These are phyloP conservation scores for Calameuta filiformis DNA, from an alignment of 2,888 invertebrate species.

Conservation along the genomic window DNA sequence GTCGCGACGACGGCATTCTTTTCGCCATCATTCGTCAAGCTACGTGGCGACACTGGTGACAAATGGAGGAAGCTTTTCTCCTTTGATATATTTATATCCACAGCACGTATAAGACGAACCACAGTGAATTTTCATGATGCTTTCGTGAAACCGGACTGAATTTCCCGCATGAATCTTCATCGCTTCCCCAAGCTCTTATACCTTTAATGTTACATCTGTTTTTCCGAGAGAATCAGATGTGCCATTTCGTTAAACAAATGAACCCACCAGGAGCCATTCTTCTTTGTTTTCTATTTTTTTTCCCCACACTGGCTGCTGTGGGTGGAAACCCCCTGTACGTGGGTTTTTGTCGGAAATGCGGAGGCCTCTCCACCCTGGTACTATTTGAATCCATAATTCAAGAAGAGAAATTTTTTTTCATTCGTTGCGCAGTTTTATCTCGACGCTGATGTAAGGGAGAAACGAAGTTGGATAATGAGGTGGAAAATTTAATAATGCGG, in stretches of 20 bases:
- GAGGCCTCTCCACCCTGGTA: constrained; percentile 11
- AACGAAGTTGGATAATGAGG: not conserved
- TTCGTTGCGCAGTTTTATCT: not conserved
- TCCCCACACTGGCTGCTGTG: constrained; percentile 10
- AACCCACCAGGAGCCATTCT: not conserved
- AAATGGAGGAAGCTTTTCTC: not conserved
- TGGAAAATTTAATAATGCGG: not conserved
- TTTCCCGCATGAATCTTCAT: not conserved
- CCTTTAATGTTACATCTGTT: constrained; percentile 3
- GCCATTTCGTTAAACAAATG: constrained; percentile 1
- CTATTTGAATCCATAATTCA: not conserved
- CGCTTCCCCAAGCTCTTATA: not conserved
- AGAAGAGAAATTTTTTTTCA: not conserved
- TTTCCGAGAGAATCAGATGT: not conserved
- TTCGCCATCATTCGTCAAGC: not conserved
- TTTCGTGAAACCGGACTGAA: not conserved
- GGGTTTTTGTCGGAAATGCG: constrained; percentile 25
- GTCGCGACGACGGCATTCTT: constrained; percentile 1
- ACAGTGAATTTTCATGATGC: not conserved
- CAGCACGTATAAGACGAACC: not conserved
- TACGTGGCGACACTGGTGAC: not conserved
- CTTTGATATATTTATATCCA: not conserved
- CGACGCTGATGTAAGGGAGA: not conserved
- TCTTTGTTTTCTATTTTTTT: not conserved
- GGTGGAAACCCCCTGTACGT: constrained; percentile 11